phyloP scores from a whole-genome alignment of 2,888 invertebrate genomes.

The Ommatoiulus sabulosus region DNA sequence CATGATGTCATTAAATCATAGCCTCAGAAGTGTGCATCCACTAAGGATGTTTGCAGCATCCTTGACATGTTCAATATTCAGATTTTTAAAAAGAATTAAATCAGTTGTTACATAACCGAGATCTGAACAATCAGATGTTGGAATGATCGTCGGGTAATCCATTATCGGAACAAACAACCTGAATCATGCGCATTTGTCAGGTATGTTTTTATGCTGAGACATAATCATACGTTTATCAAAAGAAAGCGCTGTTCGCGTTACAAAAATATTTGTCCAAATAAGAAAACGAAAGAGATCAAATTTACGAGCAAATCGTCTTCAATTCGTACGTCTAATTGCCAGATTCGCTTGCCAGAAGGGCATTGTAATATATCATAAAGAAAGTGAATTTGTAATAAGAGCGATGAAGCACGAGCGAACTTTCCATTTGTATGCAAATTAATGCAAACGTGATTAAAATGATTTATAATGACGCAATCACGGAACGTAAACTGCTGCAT shows the following conservation, averaged over 20 bases:
- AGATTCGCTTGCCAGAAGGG: slow-evolving; percentile 40
- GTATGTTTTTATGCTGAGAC: neutral
- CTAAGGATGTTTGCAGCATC: no score
- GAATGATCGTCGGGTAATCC: no score
- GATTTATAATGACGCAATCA: slow-evolving; percentile 5
- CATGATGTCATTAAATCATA: no score
- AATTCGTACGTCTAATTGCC: slow-evolving; percentile 3
- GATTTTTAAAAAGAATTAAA: no score
- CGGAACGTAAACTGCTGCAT: slow-evolving; percentile 29
- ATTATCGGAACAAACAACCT: no score
- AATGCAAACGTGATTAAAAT: slow-evolving; percentile 21
- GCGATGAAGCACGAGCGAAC: neutral
- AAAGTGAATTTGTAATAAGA: neutral
- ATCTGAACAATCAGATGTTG: no score
- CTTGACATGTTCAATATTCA: no score
- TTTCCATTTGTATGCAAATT: slow-evolving; percentile 7
- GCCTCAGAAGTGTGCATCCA: no score
- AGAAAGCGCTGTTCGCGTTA: neutral
- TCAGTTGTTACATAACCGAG: no score
- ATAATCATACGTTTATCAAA: neutral
- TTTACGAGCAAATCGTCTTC: neutral
- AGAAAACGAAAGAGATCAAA: neutral
- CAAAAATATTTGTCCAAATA: neutral
- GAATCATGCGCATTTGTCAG: no score
- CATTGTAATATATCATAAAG: neutral